Conservation (phyloP, 2,888 invertebrate species). For the Helicoverpa assulta region DNA sequence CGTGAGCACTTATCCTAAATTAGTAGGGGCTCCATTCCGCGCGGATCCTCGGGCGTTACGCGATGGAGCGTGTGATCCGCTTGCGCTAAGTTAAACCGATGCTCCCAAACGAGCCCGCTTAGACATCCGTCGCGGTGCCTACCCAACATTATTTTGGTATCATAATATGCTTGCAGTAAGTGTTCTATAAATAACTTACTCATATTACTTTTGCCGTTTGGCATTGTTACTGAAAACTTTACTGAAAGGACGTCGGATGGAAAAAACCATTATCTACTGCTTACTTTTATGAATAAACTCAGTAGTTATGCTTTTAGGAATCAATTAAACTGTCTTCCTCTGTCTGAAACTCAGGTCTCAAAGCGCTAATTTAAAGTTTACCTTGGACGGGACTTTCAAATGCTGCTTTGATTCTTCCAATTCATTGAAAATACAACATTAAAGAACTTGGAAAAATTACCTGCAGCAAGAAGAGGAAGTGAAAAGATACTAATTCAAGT, state of each 20-base stretch:
- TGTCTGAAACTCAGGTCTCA: slow-evolving; percentile 3
- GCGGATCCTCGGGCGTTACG: slow-evolving; percentile 72
- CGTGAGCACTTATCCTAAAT: slow-evolving; percentile 86
- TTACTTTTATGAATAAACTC: slow-evolving; percentile 1
- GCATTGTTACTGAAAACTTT: slow-evolving; percentile 19
- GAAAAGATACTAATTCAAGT: slow-evolving; percentile 53
- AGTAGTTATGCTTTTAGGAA: neutral
- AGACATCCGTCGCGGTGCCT: slow-evolving; percentile 63
- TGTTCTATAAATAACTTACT: slow-evolving; percentile 47
- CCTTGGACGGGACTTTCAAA: slow-evolving; percentile 8
- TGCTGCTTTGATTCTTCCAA: slow-evolving; percentile 7
- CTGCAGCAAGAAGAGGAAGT: slow-evolving; percentile 25
- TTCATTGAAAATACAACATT: slow-evolving; percentile 17
- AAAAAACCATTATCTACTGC: slow-evolving; percentile 7
- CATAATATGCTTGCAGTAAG: slow-evolving; percentile 40
- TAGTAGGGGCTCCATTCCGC: slow-evolving; percentile 75
- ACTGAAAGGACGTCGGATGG: slow-evolving; percentile 7
- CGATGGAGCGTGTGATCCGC: slow-evolving; percentile 79
- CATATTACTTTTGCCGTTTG: slow-evolving; percentile 38
- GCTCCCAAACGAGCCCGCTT: slow-evolving; percentile 71
- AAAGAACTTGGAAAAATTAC: slow-evolving; percentile 27
- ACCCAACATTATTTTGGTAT: slow-evolving; percentile 54
- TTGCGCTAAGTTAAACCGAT: slow-evolving; percentile 76
- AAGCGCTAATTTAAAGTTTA: slow-evolving; percentile 24
- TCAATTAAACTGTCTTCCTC: neutral